Conservation (phyloP, 1,140 invertebrate genomes). For the Daktulosphaira vitifoliae region DNA sequence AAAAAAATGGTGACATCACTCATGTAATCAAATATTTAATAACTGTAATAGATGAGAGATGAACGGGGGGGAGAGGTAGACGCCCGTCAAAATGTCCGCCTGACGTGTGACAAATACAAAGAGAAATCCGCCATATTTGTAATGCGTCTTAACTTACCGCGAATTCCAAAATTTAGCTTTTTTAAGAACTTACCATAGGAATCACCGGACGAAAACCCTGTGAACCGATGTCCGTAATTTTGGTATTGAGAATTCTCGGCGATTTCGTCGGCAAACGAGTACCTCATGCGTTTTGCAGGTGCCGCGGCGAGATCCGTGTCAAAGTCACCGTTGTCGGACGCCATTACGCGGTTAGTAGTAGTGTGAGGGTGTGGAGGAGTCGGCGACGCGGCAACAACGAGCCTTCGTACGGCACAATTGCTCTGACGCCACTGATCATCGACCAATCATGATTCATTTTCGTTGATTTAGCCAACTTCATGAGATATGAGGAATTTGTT, state of each 20-base stretch:
- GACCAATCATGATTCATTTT: neutral
- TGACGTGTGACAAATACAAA: neutral
- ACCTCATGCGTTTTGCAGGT: slow-evolving; percentile 29
- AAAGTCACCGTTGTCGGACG: slow-evolving; percentile 5
- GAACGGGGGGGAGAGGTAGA: neutral
- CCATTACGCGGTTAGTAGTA: neutral
- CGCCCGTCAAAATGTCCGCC: slow-evolving; percentile 12
- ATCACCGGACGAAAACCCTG: slow-evolving; percentile 18
- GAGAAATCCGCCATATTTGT: slow-evolving; percentile 12
- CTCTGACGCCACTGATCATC: neutral
- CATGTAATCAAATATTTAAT: no score
- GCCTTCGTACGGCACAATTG: neutral
- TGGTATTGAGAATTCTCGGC: slow-evolving; percentile 15
- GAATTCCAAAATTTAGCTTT: neutral
- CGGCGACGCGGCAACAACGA: neutral
- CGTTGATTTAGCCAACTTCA: no score
- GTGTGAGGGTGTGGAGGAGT: neutral
- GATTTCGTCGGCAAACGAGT: slow-evolving; percentile 25
- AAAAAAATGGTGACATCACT: slow-evolving; percentile 7
- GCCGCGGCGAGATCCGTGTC: slow-evolving; percentile 19
- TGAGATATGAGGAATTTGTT: neutral
- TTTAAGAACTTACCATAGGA: slow-evolving; percentile 14
- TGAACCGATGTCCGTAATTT: slow-evolving; percentile 13
- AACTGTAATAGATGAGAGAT: no score
- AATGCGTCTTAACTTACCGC: neutral